Evolutionary conservation across 2,797 vertebrate genomes (phyloP).

Genomic region (Spondyliosoma cantharus): DNA sequence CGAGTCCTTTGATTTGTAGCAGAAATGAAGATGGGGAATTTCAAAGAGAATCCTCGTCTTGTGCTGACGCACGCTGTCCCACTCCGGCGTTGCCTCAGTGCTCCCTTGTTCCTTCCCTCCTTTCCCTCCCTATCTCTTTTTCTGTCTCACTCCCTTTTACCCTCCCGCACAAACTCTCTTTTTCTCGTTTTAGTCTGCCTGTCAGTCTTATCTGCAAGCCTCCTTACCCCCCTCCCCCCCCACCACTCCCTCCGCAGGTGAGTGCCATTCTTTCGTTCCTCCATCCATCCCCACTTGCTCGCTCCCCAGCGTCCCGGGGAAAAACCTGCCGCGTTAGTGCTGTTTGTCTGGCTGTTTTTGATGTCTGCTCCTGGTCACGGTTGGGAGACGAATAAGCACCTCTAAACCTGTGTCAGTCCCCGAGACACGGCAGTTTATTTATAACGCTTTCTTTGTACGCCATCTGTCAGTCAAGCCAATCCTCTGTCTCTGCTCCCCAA

Average conservation of each 20-base stretch:
- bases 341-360: conserved; percentile 75
- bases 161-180: conserved; percentile 55
- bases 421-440: conserved; percentile 80
- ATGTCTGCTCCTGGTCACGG: conserved; percentile 79
- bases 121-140: conserved; percentile 48
- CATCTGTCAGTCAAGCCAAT: conserved; percentile 82
- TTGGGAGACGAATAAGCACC: conserved; percentile 79
- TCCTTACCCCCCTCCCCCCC: conserved; percentile 1
- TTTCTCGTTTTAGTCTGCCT: conserved; percentile 61
- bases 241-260: conserved; percentile 39
- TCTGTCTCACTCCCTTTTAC: conserved; percentile 53
- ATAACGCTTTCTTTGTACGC: conserved; percentile 78
- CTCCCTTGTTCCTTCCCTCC: conserved; percentile 56
- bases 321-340: conserved; percentile 74
- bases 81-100: conserved; percentile 74
- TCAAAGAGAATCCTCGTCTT: conserved; percentile 84
- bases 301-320: conserved; percentile 63
- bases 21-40: conserved; percentile 83
- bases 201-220: conserved; percentile 67
- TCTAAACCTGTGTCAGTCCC: conserved; percentile 82
- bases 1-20: conserved; percentile 82
- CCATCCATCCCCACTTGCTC: conserved; percentile 51
- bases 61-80: conserved; percentile 80
- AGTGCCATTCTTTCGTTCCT: conserved; percentile 59
- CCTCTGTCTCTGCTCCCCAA: conserved; percentile 68